Conservation (phyloP, 2,888 invertebrate genomes). For the Aphodius sticticus region DNA sequence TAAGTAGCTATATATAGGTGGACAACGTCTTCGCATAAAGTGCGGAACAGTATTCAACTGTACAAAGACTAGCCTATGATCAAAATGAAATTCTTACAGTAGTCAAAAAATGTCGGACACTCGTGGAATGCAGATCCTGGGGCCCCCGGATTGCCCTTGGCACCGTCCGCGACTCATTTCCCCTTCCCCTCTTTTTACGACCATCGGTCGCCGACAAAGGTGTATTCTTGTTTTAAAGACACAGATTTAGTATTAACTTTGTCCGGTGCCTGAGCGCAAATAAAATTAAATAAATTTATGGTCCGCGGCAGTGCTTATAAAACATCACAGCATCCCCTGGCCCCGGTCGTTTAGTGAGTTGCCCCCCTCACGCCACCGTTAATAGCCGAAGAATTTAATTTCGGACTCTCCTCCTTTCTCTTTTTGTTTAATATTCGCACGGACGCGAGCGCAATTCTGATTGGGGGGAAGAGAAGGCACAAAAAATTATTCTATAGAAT, state of each 20-base stretch:
- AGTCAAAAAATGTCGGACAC: slow-evolving; percentile 58
- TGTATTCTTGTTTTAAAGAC: slow-evolving; percentile 55
- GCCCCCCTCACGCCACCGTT: slow-evolving; percentile 4
- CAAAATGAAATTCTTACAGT: slow-evolving; percentile 59
- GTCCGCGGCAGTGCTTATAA: slow-evolving; percentile 59
- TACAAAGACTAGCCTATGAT: slow-evolving; percentile 41
- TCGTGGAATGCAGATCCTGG: slow-evolving; percentile 50
- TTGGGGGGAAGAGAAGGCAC: background rate
- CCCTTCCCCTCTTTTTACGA: slow-evolving; percentile 4
- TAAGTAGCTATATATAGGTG: background rate
- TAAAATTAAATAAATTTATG: slow-evolving; percentile 59
- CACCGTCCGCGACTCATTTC: slow-evolving; percentile 38
- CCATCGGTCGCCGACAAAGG: slow-evolving; percentile 56
- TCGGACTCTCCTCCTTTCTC: background rate
- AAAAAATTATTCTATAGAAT: slow-evolving; percentile 4
- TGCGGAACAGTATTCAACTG: background rate
- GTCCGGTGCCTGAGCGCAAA: slow-evolving; percentile 49
- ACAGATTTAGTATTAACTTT: slow-evolving; percentile 58
- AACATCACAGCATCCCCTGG: slow-evolving; percentile 46
- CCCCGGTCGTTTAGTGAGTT: background rate
- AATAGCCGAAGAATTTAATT: slow-evolving; percentile 21
- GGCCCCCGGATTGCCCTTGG: slow-evolving; percentile 22
- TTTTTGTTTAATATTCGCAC: slow-evolving; percentile 10
- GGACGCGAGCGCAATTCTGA: background rate
- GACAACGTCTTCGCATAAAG: background rate